phyloP scores from a whole-genome alignment of 2,113 vertebrate species.

The Pangasianodon hypophthalmus region DNA sequence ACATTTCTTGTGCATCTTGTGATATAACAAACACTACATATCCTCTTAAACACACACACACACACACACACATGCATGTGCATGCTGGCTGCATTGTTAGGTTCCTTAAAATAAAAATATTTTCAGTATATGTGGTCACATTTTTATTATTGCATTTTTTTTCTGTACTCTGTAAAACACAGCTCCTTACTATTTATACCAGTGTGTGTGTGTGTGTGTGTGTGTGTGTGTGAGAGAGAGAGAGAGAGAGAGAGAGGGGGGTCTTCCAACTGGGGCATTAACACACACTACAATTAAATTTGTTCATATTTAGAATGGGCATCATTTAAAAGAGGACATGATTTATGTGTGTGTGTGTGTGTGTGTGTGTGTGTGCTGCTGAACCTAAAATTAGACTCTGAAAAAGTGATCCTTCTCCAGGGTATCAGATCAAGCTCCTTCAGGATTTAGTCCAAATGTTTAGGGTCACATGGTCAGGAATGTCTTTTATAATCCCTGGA shows the following conservation, averaged over 20 bases:
- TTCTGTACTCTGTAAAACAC: not conserved
- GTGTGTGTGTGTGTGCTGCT: not conserved
- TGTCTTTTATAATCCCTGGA: not conserved
- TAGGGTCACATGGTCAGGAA: not conserved
- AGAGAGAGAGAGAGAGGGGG: slow-evolving; percentile 2
- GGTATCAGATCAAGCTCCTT: not conserved
- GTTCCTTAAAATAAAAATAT: not conserved
- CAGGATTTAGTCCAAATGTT: not conserved
- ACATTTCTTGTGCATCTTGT: not conserved
- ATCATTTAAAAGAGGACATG: not conserved
- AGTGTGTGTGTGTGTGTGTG: not conserved
- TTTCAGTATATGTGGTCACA: not conserved
- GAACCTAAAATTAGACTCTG: slow-evolving; percentile 9
- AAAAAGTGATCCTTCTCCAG: not conserved
- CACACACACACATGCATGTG: not conserved
- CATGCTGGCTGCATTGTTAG: too few relatives aligned
- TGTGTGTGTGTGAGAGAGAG: not conserved
- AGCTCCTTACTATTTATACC: not conserved
- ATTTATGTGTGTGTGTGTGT: not conserved
- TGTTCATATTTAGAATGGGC: not conserved
- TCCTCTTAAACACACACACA: not conserved
- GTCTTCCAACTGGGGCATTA: not conserved
- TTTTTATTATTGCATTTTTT: not conserved
- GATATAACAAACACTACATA: not conserved
- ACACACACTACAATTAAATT: not conserved